phyloP scores from a whole-genome alignment of 2,888 invertebrate genomes.

The Epistrophe grossulariae region DNA sequence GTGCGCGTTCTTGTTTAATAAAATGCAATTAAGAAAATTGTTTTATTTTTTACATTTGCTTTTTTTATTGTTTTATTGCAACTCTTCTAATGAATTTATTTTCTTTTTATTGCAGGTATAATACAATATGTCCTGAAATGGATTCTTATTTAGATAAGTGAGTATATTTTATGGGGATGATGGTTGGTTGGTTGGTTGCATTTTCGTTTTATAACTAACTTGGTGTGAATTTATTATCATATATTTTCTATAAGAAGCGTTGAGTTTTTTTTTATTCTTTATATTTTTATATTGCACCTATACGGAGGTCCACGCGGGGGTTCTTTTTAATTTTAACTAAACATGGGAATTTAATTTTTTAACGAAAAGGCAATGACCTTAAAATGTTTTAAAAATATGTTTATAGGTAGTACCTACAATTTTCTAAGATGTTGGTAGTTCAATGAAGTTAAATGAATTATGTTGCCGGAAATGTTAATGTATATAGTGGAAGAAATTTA shows the following conservation, averaged over 20 bases:
- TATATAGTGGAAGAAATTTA: no score
- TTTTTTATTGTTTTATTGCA: constrained; percentile 26
- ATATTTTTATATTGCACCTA: background rate
- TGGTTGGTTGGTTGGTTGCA: background rate
- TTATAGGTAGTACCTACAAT: no score
- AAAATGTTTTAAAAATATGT: background rate
- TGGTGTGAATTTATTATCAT: constrained; percentile 54
- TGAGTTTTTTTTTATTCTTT: background rate
- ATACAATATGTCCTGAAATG: constrained; percentile 32
- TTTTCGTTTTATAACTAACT: constrained; percentile 18
- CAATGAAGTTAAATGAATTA: no score
- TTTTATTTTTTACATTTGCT: constrained; percentile 27
- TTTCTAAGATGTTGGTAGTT: no score
- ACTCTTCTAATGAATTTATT: constrained; percentile 55
- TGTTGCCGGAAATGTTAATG: no score
- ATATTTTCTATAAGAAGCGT: constrained; percentile 42
- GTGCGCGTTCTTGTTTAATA: constrained; percentile 65
- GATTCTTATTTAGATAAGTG: constrained; percentile 64
- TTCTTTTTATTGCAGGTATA: constrained; percentile 60
- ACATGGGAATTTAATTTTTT: constrained; percentile 12
- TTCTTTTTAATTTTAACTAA: constrained; percentile 24
- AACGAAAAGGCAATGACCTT: background rate
- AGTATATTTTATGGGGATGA: constrained; percentile 41
- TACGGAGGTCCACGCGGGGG: constrained; percentile 23
- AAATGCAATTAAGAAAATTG: constrained; percentile 71